Base-by-base conservation (phyloP, 2,113 vertebrate species). In the Scomber japonicus region DNA sequence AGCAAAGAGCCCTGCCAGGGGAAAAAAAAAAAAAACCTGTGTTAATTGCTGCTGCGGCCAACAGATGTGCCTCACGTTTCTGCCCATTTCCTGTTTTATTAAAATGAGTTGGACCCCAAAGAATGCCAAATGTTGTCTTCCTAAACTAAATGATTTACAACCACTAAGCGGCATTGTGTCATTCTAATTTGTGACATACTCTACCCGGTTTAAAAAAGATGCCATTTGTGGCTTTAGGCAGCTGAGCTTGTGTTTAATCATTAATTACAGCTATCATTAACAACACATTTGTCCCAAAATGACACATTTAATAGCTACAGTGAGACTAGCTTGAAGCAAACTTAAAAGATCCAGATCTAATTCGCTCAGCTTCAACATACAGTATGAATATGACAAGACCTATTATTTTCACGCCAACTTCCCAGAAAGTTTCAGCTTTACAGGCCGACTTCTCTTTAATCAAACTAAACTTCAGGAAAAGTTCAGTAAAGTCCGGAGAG, bases 1-100 rank as follows among this genome's bases (percentile, higher is more conserved):
- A 93, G 60, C 4, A 21, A 56, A 76, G 62, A 70, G 35, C 87
- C 63, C 48, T 84, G 85, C 82, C 86, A 92, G 69, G 67, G 55
- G 16, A 40, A 27, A 44, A 30, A 9, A 21, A 64, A 75, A 65
- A 82, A 78, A 69, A 84, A 77, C 55, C 78, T 9, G 71, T n/a
- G 77, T 82, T 94, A 93, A 94, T 93, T 92, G 89, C 85, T 81
- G 74, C 85, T 81, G 78, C 78, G 69, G 81, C 74, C 68, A 82
- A 83, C 94, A 94, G 91, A 93, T 93, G 94, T 82, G 92, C 63
- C 88, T 94, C 71, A 62, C 46, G 46, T 87, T 87, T 84, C 71
- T 84, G 63, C 75, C 80, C 78, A 81, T 93, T 89, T 89, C 78
- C 90, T 81, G 77, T 83, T 82, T 91, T 84, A 90, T 90, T 91